A percentile compares a stretch with the other conserved stretches of the same genome.
These are phyloP conservation scores for Neoitamus cyanurus DNA, from an alignment of 2,888 invertebrate species.

Conservation along the genomic window DNA sequence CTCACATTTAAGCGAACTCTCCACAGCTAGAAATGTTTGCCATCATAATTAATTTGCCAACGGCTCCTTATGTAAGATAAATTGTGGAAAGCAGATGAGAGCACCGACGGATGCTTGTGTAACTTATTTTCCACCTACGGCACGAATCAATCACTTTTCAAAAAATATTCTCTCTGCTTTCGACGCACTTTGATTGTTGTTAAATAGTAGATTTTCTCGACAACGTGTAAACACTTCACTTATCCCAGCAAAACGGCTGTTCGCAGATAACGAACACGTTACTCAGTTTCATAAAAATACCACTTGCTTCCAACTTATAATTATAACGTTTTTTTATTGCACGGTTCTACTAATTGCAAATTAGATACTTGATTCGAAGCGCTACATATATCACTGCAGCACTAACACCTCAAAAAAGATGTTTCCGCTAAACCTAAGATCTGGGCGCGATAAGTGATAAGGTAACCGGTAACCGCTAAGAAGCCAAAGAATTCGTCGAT, in stretches of 20 bases:
- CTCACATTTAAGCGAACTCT: not conserved
- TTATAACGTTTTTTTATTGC: not conserved
- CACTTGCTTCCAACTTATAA: not conserved
- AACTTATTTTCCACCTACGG: not conserved
- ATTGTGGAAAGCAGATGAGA: not conserved
- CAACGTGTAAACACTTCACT: not conserved
- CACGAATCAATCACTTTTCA: not conserved
- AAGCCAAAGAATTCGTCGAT: not conserved
- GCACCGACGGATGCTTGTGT: not conserved
- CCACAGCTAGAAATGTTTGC: not conserved
- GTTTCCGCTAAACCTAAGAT: not conserved
- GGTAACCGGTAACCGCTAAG: not conserved
- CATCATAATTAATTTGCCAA: not conserved
- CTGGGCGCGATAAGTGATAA: not conserved
- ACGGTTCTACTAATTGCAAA: not conserved
- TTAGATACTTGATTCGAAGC: not conserved
- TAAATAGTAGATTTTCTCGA: not conserved
- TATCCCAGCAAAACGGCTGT: not conserved
- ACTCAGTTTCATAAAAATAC: not conserved
- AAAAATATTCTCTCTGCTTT: too few species aligned
- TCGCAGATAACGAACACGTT: not conserved
- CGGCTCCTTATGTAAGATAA: not conserved
- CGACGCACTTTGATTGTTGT: too few species aligned
- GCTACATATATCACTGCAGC: not conserved
- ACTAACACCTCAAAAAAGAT: not conserved